Evolutionary conservation across 2,797 vertebrate species (phyloP), one percentile per base, ranked within the genome.

Genomic region (Trichosurus vulpecula): DNA sequence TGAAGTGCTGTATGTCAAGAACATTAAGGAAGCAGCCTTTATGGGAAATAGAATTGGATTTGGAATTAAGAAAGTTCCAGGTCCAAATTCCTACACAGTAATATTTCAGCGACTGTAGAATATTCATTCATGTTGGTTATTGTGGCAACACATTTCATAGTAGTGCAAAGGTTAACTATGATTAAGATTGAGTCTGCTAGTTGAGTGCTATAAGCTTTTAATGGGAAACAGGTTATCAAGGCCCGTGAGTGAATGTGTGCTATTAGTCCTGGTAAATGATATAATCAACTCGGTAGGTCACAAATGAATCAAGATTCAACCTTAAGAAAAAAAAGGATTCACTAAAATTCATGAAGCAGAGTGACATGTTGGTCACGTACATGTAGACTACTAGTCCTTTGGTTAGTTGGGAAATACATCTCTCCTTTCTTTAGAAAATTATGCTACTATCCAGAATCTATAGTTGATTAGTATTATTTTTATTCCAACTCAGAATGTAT

Each of bases 91-190:
- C 35, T 35, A n/a, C 31, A 66, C 6, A 47, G 6, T 11, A 41
- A 47, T 8, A 81, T 81, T 74, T 81, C 25, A 41, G 30, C 47
- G 19, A 22, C n/a, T 25, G 9, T 9, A 74, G 35, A 41, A 22
- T 9, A 13, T 91, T 0, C 31, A 91, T 51, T 58, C 30, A 55
- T 0, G 0, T 11, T 25, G 0, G 51, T 57, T 96, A 91, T 14
- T 92, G 53, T 52, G 0, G 61, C 91, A 93, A 87, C 9, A 9
- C 56, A 91, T 4, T 81, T 27, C 29, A 25, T 31, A 29, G 6
- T 94, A 27, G 19, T n/a, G 66, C 14, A 2, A 90, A 31, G 29
- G 31, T 14, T 90, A 51, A 52, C 52, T 74, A n/a, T 41, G 53
- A 61, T 54, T 35, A 35, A 25, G 5, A 14, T 90, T 61, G 52